phyloP scores from a whole-genome alignment of 2,797 vertebrate genomes.

The Alauda arvensis region DNA sequence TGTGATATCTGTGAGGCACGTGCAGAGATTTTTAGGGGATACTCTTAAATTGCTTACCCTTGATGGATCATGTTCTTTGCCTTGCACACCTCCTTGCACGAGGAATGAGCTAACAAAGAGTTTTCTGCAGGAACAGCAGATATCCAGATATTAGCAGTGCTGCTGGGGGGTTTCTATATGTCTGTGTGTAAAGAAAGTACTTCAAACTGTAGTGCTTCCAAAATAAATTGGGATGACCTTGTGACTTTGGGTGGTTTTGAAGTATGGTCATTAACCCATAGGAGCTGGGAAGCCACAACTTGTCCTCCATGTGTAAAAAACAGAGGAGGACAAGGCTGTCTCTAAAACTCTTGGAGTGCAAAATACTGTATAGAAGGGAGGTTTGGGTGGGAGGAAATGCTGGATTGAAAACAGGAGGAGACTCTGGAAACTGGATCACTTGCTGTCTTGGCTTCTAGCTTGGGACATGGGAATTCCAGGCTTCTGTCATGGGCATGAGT shows the following conservation, averaged over 20 bases:
- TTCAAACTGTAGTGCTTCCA: neutral
- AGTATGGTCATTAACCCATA: neutral
- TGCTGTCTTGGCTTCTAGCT: neutral
- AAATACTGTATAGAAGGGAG: neutral
- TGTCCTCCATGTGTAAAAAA: neutral
- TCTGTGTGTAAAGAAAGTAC: neutral
- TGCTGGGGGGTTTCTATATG: neutral
- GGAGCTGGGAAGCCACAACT: neutral
- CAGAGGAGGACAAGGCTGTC: neutral
- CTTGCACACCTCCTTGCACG: neutral
- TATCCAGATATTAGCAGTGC: neutral
- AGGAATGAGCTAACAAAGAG: neutral
- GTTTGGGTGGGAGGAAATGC: neutral
- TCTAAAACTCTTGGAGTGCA: neutral
- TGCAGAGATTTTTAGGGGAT: neutral
- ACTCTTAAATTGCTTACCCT: neutral
- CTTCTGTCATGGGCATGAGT: conserved; percentile 18
- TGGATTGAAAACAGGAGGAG: conserved; percentile 2
- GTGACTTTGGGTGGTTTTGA: neutral
- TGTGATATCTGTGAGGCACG: neutral
- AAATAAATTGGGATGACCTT: neutral
- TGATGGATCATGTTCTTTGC: neutral
- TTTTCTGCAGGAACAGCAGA: neutral
- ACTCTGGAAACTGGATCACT: conserved; percentile 1
- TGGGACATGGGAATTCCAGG: neutral